Conservation (phyloP, 2,797 vertebrate genomes). For the Hydrophis major region DNA sequence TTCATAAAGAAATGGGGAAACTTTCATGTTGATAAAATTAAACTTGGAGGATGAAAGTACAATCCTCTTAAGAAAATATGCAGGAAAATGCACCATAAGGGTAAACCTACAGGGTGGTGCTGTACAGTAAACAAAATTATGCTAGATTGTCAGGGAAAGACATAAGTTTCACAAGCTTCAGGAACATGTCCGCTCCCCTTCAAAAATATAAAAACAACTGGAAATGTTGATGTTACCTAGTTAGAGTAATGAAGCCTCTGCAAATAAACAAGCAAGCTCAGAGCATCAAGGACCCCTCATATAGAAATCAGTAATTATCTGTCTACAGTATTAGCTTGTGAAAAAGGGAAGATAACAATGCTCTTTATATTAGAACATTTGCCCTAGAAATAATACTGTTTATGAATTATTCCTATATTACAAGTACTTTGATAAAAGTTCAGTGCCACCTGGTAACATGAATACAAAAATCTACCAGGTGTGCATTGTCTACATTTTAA, state of each 20-base stretch:
- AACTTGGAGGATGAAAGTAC: background rate
- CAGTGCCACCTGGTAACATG: background rate
- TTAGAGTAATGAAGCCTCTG: too few species aligned
- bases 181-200: background rate
- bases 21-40: background rate
- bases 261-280: too few species aligned
- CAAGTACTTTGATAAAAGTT: background rate
- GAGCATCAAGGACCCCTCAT: too few species aligned
- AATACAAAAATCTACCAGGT: background rate
- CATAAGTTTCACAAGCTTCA: background rate
- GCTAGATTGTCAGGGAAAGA: background rate
- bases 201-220: background rate
- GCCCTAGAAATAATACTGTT: background rate
- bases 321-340: background rate
- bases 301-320: background rate
- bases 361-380: too few species aligned
- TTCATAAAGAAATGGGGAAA: background rate
- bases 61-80: background rate
- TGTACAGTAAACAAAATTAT: background rate
- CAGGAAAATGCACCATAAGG: background rate
- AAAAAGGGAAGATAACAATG: background rate
- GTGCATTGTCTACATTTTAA: background rate
- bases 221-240: too few species aligned
- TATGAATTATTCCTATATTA: background rate
- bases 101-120: background rate